Conservation (phyloP, 2,113 vertebrate genomes). For the Equus quagga region DNA sequence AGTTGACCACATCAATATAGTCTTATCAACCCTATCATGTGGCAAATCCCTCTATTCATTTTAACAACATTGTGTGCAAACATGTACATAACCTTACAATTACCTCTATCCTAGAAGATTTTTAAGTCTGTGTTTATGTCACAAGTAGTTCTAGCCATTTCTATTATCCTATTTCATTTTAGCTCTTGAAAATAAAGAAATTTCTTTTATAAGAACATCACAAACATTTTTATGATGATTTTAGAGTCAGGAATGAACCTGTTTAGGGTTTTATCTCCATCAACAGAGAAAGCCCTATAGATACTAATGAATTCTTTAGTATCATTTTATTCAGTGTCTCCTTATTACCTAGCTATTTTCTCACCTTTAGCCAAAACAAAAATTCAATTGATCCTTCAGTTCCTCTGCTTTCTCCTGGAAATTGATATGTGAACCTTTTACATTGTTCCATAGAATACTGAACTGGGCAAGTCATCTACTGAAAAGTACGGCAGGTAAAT, state of each 20-base stretch:
- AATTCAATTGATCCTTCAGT: background rate
- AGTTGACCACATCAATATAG: background rate
- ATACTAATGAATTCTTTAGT: background rate
- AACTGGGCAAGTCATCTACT: background rate
- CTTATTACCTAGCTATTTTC: background rate
- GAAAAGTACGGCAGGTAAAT: background rate
- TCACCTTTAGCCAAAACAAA: background rate
- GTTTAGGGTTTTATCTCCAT: slow-evolving; percentile 17
- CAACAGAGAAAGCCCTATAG: background rate
- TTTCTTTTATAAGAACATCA: background rate
- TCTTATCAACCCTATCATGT: background rate
- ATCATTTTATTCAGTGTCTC: background rate
- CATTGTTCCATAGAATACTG: background rate
- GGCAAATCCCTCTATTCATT: background rate
- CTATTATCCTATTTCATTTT: background rate
- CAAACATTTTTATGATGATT: background rate
- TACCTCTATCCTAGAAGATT: background rate
- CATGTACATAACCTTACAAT: background rate
- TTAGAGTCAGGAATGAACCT: background rate
- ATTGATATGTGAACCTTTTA: background rate
- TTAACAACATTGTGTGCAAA: background rate
- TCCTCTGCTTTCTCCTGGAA: slow-evolving; percentile 15
- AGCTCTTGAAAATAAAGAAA: background rate
- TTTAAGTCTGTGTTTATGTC: background rate
- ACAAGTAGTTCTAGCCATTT: slow-evolving; percentile 29